These are phyloP conservation scores for Betta splendens DNA, from an alignment of 2,797 vertebrate species.

Conservation along the genomic window DNA sequence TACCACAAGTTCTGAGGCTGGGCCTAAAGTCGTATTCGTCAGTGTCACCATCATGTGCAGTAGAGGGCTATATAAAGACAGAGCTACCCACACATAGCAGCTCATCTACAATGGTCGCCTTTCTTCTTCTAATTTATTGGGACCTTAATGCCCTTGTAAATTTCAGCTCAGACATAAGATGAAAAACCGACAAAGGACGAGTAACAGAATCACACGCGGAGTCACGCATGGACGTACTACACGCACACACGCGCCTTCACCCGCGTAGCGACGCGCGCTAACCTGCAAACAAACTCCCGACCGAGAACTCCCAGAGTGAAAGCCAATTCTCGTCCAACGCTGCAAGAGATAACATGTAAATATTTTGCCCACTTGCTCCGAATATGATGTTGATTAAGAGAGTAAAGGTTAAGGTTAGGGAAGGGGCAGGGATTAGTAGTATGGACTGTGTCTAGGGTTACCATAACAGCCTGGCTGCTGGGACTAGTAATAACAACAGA, in stretches of 20 bases:
- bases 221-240: slow-evolving; percentile 12
- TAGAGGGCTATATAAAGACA: slow-evolving; percentile 71
- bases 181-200: slow-evolving; percentile 63
- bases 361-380: slow-evolving; percentile 81
- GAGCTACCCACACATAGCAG: slow-evolving; percentile 64
- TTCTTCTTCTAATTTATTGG: slow-evolving; percentile 78
- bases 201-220: slow-evolving; percentile 52
- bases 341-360: slow-evolving; percentile 78
- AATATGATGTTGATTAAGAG: slow-evolving; percentile 88
- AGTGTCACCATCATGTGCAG: slow-evolving; percentile 59
- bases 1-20: slow-evolving; percentile 71
- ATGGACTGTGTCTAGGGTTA: slow-evolving; percentile 82
- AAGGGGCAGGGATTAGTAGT: slow-evolving; percentile 83
- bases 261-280: slow-evolving; percentile 32
- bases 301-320: slow-evolving; percentile 71
- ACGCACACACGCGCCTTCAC: slow-evolving; percentile 13
- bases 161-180: slow-evolving; percentile 72
- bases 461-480: slow-evolving; percentile 83
- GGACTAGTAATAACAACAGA: slow-evolving; percentile 86
- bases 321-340: slow-evolving; percentile 66
- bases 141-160: slow-evolving; percentile 73
- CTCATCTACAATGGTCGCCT: slow-evolving; percentile 67
- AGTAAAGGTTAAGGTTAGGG: slow-evolving; percentile 85
- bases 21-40: slow-evolving; percentile 63
- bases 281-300: slow-evolving; percentile 57